Conservation (phyloP, 2,888 invertebrate species). For the Linnaemya vulpina region DNA sequence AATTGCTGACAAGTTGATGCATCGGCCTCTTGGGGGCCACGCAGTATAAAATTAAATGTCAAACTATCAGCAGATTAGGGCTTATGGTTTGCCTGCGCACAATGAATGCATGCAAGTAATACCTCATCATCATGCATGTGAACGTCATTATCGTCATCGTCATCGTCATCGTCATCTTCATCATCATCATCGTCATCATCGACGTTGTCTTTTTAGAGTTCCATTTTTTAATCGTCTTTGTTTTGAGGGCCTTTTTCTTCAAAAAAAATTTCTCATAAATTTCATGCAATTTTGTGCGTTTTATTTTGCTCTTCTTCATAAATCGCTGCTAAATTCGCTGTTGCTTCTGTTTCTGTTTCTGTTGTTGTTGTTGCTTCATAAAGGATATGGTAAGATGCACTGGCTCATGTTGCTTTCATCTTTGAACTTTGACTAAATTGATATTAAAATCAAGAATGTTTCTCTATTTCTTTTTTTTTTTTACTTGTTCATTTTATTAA, state of each 20-base stretch:
- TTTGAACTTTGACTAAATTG: conserved; percentile 67
- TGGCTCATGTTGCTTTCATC: conserved; percentile 60
- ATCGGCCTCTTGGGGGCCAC: conserved; percentile 62
- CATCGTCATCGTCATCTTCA: conserved; percentile 31
- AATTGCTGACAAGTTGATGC: conserved; percentile 66
- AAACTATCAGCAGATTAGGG: conserved; percentile 64
- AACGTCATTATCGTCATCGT: conserved; percentile 17
- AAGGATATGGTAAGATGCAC: conserved; percentile 45
- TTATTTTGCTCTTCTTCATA: conserved; percentile 10
- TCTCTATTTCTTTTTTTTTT: neutral
- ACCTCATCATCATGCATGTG: conserved; percentile 37
- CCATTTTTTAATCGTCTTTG: conserved; percentile 37
- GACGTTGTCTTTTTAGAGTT: conserved; percentile 21
- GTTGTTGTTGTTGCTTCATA: conserved; percentile 21
- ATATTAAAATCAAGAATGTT: conserved; percentile 67
- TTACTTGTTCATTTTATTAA: conserved; percentile 14
- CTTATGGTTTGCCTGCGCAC: conserved; percentile 39
- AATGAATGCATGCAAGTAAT: conserved; percentile 48
- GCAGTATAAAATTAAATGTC: conserved; percentile 69
- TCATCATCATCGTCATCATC: conserved; percentile 13
- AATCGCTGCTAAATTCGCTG: conserved; percentile 24
- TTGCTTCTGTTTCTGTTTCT: neutral
- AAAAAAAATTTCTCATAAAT: conserved; percentile 57
- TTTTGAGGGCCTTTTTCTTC: conserved; percentile 13
- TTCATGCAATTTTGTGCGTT: conserved; percentile 26